phyloP scores from a whole-genome alignment of 2,113 vertebrate genomes.

The Eidolon helvum region DNA sequence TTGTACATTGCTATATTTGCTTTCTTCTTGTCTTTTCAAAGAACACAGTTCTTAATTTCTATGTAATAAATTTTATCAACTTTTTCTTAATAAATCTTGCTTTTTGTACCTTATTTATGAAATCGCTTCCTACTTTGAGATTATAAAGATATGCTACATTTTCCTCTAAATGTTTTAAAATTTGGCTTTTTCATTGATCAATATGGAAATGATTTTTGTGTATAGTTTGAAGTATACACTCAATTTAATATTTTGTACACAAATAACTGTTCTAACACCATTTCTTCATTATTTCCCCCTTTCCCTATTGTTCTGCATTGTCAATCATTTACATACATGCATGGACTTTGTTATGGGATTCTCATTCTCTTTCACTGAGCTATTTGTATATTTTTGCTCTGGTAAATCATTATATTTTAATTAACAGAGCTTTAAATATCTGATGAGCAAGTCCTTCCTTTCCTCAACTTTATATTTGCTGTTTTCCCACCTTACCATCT shows the following conservation, averaged over 20 bases:
- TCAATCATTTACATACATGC: background rate
- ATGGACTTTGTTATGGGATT: background rate
- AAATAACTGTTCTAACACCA: background rate
- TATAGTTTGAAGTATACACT: background rate
- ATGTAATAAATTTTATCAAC: background rate
- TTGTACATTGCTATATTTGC: background rate
- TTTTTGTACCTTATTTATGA: background rate
- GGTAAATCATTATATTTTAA: background rate
- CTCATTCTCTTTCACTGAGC: background rate
- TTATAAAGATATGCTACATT: background rate
- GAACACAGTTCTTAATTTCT: background rate
- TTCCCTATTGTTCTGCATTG: background rate
- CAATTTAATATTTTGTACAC: background rate
- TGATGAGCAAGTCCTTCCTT: background rate
- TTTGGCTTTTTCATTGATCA: background rate
- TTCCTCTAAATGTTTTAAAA: background rate
- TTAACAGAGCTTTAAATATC: background rate
- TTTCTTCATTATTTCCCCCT: background rate
- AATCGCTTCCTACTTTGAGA: background rate
- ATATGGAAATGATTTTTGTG: background rate
- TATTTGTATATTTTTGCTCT: background rate
- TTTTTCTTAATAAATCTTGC: background rate
- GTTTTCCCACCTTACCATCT: background rate
- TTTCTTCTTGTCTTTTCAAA: background rate
- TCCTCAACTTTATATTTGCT: background rate